These are phyloP conservation scores for Willisornis vidua DNA, from an alignment of 2,113 vertebrate genomes.

Conservation along the genomic window DNA sequence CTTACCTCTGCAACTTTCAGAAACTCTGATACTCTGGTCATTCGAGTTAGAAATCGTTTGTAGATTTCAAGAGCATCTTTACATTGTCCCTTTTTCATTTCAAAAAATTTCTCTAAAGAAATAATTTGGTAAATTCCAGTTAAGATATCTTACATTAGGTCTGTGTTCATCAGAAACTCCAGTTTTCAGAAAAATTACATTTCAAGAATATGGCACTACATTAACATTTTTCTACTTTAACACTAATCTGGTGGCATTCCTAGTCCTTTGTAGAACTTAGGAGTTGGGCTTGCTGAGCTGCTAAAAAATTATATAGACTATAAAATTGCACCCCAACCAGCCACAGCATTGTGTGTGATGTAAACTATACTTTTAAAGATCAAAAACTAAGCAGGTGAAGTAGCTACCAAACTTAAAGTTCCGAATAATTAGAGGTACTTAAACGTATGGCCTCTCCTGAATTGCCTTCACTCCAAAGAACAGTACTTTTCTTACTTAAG, in stretches of 20 bases:
- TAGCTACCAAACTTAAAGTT: background rate
- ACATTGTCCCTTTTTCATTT: slow-evolving; percentile 99
- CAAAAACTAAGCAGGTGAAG: background rate
- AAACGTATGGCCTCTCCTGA: background rate
- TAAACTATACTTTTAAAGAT: background rate
- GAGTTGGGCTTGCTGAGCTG: background rate
- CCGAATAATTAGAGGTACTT: background rate
- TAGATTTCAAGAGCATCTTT: slow-evolving; percentile 99
- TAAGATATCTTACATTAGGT: background rate
- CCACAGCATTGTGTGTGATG: background rate
- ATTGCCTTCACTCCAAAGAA: background rate
- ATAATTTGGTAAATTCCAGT: slow-evolving; percentile 6
- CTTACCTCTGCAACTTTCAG: slow-evolving; percentile 98
- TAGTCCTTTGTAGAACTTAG: background rate
- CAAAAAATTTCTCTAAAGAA: slow-evolving; percentile 96
- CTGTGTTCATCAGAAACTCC: background rate
- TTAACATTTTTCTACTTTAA: background rate
- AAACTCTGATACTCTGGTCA: slow-evolving; percentile 98
- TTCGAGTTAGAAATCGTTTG: slow-evolving; percentile 96
- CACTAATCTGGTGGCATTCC: background rate
- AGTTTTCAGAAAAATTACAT: background rate
- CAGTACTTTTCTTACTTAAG: background rate
- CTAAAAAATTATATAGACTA: background rate
- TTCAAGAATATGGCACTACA: background rate
- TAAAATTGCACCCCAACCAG: background rate